Base-by-base conservation (phyloP, 1,140 invertebrate genomes). In the Calliphora vicina region DNA sequence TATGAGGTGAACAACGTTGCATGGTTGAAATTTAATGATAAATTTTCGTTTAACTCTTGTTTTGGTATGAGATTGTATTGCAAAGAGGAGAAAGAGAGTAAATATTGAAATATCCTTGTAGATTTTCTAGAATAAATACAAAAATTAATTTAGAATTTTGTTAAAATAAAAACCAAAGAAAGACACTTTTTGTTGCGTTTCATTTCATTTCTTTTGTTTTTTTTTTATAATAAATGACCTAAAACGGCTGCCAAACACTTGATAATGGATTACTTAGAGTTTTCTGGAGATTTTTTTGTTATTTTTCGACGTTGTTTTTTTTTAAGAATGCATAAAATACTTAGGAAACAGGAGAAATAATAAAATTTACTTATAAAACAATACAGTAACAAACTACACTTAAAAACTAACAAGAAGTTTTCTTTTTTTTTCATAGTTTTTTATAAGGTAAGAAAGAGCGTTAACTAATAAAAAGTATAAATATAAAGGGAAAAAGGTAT, bases 91-190 rank as follows among this genome's bases (percentile, higher is more conserved):
- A 43, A 35, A 57, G 35, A 78, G 72, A 78, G 42, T 35, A 42
- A 76, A 76, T 23, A 42, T 27, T 17, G 8, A 42, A 27, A 78
- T 78, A 43, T 29, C 35, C 35, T 43, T 9, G 42, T 78, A 78
- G 20, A 45, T 78, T 78, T 43, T 43, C 35, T 78, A 43, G 29
- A 42, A 25, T 23, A 20, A n/a, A 17, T 13, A 81, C 12, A 80
- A 80, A 27, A 81, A 81, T 27, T 29, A 81, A 81, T 61, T 81
- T 81, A 61, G 80, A 29, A 81, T 80, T 80, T 80, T 42, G 42
- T 42, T 43, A 25, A 17, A 61, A 57, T 9, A 35, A 43, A 43
- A 35, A 43, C 13, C 13, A 9, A 27, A 43, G n/a, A n/a, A 81
- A 67, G n/a, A 67, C 23, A 57, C 15, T 57, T 76, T 35, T 20